Evolutionary conservation across 1,140 invertebrate genomes (phyloP).

Genomic region (Bombus waltoni): DNA sequence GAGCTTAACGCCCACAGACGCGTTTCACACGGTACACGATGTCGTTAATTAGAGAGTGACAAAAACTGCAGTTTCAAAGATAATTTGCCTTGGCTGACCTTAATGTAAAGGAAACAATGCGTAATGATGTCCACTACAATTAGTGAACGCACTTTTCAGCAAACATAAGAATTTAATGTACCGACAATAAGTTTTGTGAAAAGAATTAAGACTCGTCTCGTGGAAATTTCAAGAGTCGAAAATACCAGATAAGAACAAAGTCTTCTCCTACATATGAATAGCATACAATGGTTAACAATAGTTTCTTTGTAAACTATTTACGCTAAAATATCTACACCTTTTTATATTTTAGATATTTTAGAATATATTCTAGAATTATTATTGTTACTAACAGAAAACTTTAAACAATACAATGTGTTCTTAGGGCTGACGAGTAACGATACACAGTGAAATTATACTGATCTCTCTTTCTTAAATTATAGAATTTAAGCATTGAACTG

Average conservation of each 20-base stretch:
- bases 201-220: neutral
- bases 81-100: constrained; percentile 34
- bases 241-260: neutral
- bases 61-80: constrained; percentile 59
- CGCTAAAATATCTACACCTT: neutral
- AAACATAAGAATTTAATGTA: constrained; percentile 49
- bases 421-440: no score
- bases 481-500: neutral
- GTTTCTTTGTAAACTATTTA: neutral
- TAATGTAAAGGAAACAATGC: constrained; percentile 52
- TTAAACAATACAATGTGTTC: neutral
- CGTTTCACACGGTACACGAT: constrained; percentile 36
- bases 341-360: no score
- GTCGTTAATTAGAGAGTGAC: constrained; percentile 63
- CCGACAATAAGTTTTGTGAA: constrained; percentile 15
- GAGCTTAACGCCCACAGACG: constrained; percentile 46
- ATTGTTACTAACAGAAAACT: neutral
- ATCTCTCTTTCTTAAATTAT: neutral
- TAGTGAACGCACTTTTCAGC: constrained; percentile 31
- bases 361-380: no score
- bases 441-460: neutral
- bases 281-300: neutral
- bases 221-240: neutral
- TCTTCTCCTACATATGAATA: neutral
- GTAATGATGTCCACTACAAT: constrained; percentile 47